Percentiles rank a stretch among this genome's conserved stretches.
Evolutionary conservation across 1,140 invertebrate species (phyloP).

Genomic region (Drosophila rhopaloa): DNA sequence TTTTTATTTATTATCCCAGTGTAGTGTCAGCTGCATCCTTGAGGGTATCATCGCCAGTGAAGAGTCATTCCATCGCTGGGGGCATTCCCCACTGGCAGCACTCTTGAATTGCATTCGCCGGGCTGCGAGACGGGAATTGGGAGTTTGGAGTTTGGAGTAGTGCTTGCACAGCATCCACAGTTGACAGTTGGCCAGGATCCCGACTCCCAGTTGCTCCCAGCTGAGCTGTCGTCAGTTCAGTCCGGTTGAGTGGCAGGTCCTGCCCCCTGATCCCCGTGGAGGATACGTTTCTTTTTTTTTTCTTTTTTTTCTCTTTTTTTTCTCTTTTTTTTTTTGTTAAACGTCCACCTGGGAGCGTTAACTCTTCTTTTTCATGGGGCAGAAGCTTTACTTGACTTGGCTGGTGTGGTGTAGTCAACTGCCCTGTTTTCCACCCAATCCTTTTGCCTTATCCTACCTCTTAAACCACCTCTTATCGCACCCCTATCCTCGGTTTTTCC

Average conservation of each 20-base stretch:
- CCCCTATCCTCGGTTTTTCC: constrained; percentile 12
- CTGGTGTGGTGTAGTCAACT: constrained; percentile 42
- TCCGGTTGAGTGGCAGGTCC: constrained; percentile 60
- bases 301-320: no score
- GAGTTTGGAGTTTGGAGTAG: constrained; percentile 12
- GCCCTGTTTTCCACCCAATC: constrained; percentile 6
- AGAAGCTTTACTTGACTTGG: constrained; percentile 43
- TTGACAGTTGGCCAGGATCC: constrained; percentile 26
- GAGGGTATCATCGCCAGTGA: constrained; percentile 18
- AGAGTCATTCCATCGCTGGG: constrained; percentile 38
- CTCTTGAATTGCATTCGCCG: constrained; percentile 32
- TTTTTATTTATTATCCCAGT: constrained; percentile 7
- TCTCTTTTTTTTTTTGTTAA: constrained; percentile 36
- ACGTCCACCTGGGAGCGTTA: constrained; percentile 66
- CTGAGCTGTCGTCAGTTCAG: constrained; percentile 73
- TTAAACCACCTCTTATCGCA: constrained; percentile 13
- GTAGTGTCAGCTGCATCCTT: constrained; percentile 31
- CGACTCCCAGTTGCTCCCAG: constrained; percentile 39
- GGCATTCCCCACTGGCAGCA: constrained; percentile 6
- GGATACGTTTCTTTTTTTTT: not conserved
- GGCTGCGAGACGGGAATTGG: no score
- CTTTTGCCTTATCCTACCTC: constrained; percentile 3
- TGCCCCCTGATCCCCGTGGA: constrained; percentile 26
- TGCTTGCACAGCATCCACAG: constrained; percentile 6
- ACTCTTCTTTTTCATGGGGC: constrained; percentile 44